These are phyloP conservation scores for Melipona beecheii DNA, from an alignment of 2,888 invertebrate genomes.

Conservation along the genomic window DNA sequence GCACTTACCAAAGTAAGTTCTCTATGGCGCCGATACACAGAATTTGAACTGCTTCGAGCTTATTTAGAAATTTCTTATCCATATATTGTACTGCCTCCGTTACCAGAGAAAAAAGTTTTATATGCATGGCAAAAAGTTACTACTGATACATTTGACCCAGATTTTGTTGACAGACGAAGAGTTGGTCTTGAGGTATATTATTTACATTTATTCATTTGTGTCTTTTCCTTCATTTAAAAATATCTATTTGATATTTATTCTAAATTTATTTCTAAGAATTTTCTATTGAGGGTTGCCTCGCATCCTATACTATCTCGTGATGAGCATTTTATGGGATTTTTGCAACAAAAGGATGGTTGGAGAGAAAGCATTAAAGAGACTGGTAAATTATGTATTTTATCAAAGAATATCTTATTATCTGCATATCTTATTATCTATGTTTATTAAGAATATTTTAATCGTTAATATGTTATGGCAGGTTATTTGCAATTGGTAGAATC, in stretches of 20 bases:
- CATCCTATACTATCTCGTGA: conserved; percentile 91
- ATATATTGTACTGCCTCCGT: conserved; percentile 91
- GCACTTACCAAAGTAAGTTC: conserved; percentile 88
- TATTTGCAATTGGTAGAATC: conserved; percentile 91
- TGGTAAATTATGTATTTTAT: conserved; percentile 83
- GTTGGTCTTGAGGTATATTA: conserved; percentile 89
- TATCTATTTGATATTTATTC: neutral
- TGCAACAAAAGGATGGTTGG: conserved; percentile 92
- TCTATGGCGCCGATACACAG: conserved; percentile 92
- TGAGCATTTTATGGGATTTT: conserved; percentile 90
- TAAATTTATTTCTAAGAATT: conserved; percentile 85
- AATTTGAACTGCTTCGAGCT: conserved; percentile 92
- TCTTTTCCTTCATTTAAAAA: neutral
- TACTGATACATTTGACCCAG: conserved; percentile 92
- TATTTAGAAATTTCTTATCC: conserved; percentile 92
- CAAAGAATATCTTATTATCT: neutral
- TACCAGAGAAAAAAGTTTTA: conserved; percentile 91
- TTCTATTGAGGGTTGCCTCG: conserved; percentile 90
- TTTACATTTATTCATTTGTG: neutral
- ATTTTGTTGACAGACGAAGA: conserved; percentile 92
- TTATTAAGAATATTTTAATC: conserved; percentile 5
- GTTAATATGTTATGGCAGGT: conserved; percentile 84
- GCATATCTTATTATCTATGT: neutral
- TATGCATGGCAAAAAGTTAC: conserved; percentile 92
- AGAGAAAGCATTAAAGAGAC: conserved; percentile 91